Conservation (phyloP, 2,888 invertebrate genomes). For the Neoaliturus tenellus region DNA sequence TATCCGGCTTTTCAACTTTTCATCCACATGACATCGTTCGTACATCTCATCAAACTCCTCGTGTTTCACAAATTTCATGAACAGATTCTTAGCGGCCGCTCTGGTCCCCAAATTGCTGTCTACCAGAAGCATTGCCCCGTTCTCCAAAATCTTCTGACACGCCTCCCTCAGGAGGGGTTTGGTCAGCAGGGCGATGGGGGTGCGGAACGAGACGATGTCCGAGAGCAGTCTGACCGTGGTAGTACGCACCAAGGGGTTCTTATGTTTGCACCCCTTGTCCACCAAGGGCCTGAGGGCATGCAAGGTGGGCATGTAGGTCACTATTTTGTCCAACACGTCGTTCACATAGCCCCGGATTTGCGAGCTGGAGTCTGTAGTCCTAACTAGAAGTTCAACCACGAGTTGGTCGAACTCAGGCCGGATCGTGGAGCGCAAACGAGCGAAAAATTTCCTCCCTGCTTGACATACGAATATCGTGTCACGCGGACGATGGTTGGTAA, state of each 20-base stretch:
- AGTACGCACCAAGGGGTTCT: not conserved
- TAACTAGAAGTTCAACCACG: not conserved
- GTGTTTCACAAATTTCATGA: not conserved
- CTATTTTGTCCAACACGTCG: constrained; percentile 1
- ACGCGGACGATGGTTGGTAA: not conserved
- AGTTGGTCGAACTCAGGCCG: not conserved
- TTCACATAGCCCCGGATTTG: not conserved
- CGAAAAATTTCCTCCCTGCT: not conserved
- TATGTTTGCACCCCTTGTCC: not conserved
- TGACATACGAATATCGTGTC: not conserved
- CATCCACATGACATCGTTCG: not conserved
- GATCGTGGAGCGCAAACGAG: not conserved
- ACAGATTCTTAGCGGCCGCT: not conserved
- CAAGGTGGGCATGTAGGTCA: not conserved
- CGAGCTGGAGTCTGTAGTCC: not conserved
- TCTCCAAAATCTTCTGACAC: not conserved
- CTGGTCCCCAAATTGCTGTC: not conserved
- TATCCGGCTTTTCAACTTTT: not conserved
- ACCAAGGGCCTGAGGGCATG: not conserved
- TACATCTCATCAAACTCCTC: not conserved
- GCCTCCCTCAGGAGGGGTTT: not conserved
- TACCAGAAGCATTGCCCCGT: not conserved
- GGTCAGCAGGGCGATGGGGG: not conserved
- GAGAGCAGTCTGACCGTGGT: not conserved
- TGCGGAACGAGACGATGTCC: not conserved